Base-by-base conservation (phyloP, 2,797 vertebrate genomes). In the Steatocranus sp. region DNA sequence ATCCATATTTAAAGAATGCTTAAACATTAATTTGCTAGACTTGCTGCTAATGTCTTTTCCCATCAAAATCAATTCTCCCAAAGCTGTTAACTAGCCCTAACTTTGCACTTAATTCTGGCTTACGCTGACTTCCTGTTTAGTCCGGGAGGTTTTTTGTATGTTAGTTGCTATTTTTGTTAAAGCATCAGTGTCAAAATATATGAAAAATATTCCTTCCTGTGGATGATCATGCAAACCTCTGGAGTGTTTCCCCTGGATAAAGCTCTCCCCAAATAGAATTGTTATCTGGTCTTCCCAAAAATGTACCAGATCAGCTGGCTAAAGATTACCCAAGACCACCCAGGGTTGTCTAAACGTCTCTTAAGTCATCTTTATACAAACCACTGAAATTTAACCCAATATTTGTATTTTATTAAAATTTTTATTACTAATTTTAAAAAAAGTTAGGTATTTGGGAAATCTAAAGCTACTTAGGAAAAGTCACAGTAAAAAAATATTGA, bases 1-100 rank as follows among this genome's bases (percentile, higher is more conserved):
- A 95, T 96, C 87, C 89, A 96, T 96, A 91, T 94, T 96, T 96
- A 95, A 96, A 93, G 92, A 91, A 90, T 87, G 88, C 93, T 95
- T 90, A 94, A 96, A 94, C 90, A 95, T 95, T 95, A 83, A 96
- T 96, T 95, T 91, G 89, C 84, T 82, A 80, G 85, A 94, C 86
- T 91, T 90, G 87, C 84, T 90, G 90, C 91, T 93, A 94, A 92
- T 90, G 89, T 90, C 91, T 89, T 91, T 83, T 34, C 84, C 90
- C 85, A 89, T 93, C 84, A 88, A 92, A 89, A 88, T 94, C 85
- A 91, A 86, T 88, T 92, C 76, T 87, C 80, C 27, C 82, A 88
- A 86, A 87, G 83, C 75, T 83, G 84, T 85, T 91, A 89, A 94
- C 83, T 50, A 89, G 73, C 83, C 46, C 46, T 3, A 84, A 85